These are phyloP conservation scores for Volucella inflata DNA, from an alignment of 2,888 invertebrate species.

Conservation along the genomic window DNA sequence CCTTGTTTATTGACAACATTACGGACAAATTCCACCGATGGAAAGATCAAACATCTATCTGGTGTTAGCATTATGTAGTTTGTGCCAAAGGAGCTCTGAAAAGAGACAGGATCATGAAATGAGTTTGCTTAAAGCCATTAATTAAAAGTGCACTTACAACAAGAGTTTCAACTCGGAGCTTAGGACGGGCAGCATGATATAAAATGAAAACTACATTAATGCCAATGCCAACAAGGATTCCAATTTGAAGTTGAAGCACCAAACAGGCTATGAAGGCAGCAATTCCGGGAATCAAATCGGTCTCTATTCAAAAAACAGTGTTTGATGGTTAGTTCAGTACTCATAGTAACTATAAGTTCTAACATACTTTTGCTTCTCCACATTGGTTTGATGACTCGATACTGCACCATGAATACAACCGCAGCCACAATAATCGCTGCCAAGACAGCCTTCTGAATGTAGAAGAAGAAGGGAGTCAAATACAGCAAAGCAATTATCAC, in stretches of 20 bases:
- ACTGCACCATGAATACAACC: conserved; percentile 96
- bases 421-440: conserved; percentile 96
- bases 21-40: conserved; percentile 94
- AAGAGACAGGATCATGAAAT: conserved; percentile 36
- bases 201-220: conserved; percentile 93
- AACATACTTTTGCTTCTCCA: conserved; percentile 94
- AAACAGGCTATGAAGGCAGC: conserved; percentile 94
- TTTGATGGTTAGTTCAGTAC: not conserved
- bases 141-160: conserved; percentile 85
- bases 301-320: conserved; percentile 86
- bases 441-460: conserved; percentile 92
- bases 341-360: not conserved
- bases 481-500: conserved; percentile 93
- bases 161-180: conserved; percentile 91
- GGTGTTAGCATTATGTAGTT: conserved; percentile 93
- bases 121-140: not conserved
- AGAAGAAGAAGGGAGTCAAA: conserved; percentile 94
- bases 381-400: conserved; percentile 93
- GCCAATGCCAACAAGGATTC: conserved; percentile 93
- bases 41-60: conserved; percentile 94
- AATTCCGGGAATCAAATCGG: conserved; percentile 93
- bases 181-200: conserved; percentile 94
- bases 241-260: conserved; percentile 92
- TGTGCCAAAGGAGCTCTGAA: conserved; percentile 86
- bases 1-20: conserved; percentile 93